Base-by-base conservation (phyloP, 2,888 invertebrate genomes). In the Drosophila buzzatii region DNA sequence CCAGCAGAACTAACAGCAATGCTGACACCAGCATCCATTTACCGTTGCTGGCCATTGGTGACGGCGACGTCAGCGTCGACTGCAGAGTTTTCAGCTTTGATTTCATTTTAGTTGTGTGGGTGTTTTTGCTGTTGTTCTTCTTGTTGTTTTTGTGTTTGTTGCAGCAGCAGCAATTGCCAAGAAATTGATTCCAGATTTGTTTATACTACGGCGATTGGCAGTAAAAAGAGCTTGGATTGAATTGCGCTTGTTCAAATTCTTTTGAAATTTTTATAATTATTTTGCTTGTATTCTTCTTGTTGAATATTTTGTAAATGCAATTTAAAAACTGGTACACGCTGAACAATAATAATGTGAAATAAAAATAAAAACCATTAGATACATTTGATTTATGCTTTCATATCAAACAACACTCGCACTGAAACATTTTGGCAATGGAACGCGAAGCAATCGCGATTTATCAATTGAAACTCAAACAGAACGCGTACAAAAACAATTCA, bases 81-180 rank as follows among this genome's bases (percentile, higher is more conserved):
- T 69, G 79, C 63, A 56, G 45, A 66, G 69, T 66, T 80, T 82
- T 86, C 78, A 82, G 85, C 81, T 85, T 85, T 75, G 85, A 82
- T 68, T 82, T 87, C 85, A 85, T 85, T 71, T 84, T 84, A 60
- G 58, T 67, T 70, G 63, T 51, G 77, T 73, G 65, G 80, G 72
- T 59, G 71, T 45, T 20, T 47, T 33, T 52, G 56, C 37, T 20
- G 23, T 49, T 49, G 37, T 52, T 45, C 3, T 47, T 53, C 10
- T 35, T 70, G 20, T 14, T 55, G 45, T 58, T 69, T 41, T 35
- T 53, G 39, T 39, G 16, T 56, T 56, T 18, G 18, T 9, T 62
- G 65, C 61, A 59, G 58, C 52, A 52, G 75, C 62, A 59, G 64
- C 58, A 58, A 45, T 56, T 39, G 42, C 52, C 59, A 33, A 66